Evolutionary conservation across 2,797 vertebrate species (phyloP).

Genomic region (Chromobotia macracanthus): DNA sequence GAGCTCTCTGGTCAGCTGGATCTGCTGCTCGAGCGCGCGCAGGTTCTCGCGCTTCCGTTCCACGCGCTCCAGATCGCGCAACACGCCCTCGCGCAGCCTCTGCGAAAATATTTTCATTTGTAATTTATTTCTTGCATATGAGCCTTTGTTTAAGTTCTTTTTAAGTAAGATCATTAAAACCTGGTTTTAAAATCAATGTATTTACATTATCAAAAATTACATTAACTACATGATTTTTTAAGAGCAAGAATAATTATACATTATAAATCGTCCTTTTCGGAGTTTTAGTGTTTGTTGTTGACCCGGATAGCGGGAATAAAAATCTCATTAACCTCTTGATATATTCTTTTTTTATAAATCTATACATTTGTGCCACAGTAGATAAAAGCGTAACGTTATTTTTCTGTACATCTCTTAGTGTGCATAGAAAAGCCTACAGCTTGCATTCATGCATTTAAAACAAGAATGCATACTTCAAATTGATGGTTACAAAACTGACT

Average conservation of each 20-base stretch:
- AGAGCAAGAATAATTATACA: too few species aligned
- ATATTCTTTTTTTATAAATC: too few species aligned
- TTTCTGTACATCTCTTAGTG: too few species aligned
- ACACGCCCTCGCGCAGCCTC: conserved; percentile 87
- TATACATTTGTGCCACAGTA: neutral
- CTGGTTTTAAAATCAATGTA: too few species aligned
- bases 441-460: neutral
- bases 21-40: conserved; percentile 85
- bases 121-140: neutral
- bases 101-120: conserved; percentile 59
- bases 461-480: neutral
- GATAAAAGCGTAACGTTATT: too few species aligned
- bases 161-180: too few species aligned
- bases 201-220: too few species aligned
- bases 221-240: too few species aligned
- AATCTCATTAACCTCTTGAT: too few species aligned
- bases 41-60: conserved; percentile 86
- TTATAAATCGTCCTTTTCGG: too few species aligned
- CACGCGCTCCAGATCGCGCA: conserved; percentile 86
- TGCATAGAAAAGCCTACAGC: too few species aligned
- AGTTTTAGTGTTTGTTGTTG: neutral
- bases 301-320: too few species aligned
- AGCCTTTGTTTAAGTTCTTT: neutral
- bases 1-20: conserved; percentile 81
- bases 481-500: neutral